These are phyloP conservation scores for Watsonalla binaria DNA, from an alignment of 2,888 invertebrate species.

Conservation along the genomic window DNA sequence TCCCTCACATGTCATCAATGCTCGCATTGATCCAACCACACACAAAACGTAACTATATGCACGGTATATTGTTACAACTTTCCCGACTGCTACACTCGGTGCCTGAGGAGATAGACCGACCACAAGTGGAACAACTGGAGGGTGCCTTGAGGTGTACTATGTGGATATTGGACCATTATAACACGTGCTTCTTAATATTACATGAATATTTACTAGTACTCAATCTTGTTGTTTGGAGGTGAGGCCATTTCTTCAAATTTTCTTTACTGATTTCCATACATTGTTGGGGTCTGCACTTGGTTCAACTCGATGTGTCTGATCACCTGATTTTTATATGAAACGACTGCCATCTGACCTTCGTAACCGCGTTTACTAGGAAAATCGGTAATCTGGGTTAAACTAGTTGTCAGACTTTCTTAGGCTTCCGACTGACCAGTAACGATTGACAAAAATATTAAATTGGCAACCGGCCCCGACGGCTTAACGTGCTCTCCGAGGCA, in stretches of 20 bases:
- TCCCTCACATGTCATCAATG: conserved; percentile 36
- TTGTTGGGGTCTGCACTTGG: too few species aligned
- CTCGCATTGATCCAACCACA: conserved; percentile 22
- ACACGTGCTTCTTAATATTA: conserved; percentile 41
- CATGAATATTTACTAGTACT: conserved; percentile 51
- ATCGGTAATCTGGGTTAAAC: too few species aligned
- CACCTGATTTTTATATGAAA: too few species aligned
- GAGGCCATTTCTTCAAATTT: conserved; percentile 12
- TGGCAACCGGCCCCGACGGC: too few species aligned
- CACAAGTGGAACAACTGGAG: conserved; percentile 16
- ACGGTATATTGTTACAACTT: conserved; percentile 26
- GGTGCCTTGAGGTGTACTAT: conserved; percentile 1
- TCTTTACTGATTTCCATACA: too few species aligned
- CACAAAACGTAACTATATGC: conserved; percentile 69
- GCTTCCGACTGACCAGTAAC: too few species aligned
- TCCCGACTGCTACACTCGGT: conserved; percentile 82
- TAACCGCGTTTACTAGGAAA: too few species aligned
- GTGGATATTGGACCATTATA: conserved; percentile 38
- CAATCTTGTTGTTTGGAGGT: conserved; percentile 50
- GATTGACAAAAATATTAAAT: too few species aligned
- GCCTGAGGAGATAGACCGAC: conserved; percentile 13
- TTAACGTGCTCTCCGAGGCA: too few species aligned
- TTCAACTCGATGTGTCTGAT: too few species aligned
- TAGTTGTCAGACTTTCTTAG: too few species aligned
- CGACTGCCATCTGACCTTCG: too few species aligned